Percentiles rank a stretch among this genome's conserved stretches.
phyloP scores from a whole-genome alignment of 2,797 vertebrate species.

The Mus minutoides region DNA sequence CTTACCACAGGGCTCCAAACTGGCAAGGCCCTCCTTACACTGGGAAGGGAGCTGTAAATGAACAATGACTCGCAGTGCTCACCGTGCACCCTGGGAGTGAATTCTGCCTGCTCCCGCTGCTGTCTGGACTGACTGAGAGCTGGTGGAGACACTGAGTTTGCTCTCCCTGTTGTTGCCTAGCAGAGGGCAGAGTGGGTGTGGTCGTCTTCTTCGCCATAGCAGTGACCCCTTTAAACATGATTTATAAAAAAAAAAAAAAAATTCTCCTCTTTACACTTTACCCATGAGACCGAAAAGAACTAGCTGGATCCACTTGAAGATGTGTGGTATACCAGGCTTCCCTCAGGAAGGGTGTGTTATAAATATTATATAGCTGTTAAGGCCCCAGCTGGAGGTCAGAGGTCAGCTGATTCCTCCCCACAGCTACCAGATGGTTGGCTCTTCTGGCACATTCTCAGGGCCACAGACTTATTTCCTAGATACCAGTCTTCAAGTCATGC shows the following conservation, averaged over 20 bases:
- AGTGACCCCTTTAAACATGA: conserved; percentile 42
- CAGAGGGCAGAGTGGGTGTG: conserved; percentile 24
- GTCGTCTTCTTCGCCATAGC: conserved; percentile 42
- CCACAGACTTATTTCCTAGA: conserved; percentile 36
- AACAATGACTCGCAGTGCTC: not conserved
- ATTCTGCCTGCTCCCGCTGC: not conserved
- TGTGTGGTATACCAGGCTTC: not conserved
- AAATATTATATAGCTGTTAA: conserved; percentile 60
- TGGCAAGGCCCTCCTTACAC: not conserved
- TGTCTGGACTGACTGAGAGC: not conserved
- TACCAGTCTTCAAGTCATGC: not conserved
- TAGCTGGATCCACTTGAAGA: conserved; percentile 55
- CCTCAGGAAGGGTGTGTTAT: conserved; percentile 57
- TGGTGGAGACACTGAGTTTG: not conserved
- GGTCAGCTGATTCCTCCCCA: not conserved
- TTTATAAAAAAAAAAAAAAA: not conserved
- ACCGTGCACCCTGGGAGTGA: not conserved
- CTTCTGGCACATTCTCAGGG: conserved; percentile 36
- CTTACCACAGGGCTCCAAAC: not conserved
- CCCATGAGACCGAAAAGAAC: conserved; percentile 52
- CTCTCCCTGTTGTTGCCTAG: conserved; percentile 34
- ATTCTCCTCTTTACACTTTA: conserved; percentile 25
- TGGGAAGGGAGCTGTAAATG: not conserved
- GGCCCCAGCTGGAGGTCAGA: conserved; percentile 49
- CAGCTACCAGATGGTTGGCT: conserved; percentile 3